Percentiles rank a stretch among this genome's conserved stretches.
These are phyloP conservation scores for Pholis gunnellus DNA, from an alignment of 2,113 vertebrate species.

Conservation along the genomic window DNA sequence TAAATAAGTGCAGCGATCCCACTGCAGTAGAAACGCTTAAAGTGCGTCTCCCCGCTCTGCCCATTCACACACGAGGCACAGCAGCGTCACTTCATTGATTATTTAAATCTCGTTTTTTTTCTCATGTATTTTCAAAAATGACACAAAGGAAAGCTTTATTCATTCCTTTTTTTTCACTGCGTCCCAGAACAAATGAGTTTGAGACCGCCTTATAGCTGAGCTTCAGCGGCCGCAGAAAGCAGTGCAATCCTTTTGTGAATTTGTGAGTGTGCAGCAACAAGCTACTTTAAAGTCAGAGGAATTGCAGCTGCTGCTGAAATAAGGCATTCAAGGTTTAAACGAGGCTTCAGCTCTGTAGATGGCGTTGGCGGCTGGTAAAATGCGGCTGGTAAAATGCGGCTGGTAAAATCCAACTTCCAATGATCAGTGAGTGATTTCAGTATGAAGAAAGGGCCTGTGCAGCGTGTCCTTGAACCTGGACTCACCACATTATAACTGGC, in stretches of 20 bases:
- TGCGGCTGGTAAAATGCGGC: too few relatives aligned
- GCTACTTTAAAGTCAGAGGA: too few relatives aligned
- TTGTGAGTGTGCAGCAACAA: too few relatives aligned
- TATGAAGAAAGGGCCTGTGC: background rate
- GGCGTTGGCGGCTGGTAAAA: background rate
- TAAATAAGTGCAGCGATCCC: background rate
- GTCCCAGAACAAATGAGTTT: background rate
- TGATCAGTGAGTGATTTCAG: background rate
- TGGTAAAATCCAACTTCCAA: background rate
- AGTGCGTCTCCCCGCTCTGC: background rate
- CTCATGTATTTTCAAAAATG: background rate
- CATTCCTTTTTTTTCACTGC: too few relatives aligned
- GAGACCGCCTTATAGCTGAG: background rate
- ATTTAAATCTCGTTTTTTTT: background rate
- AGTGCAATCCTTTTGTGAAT: too few relatives aligned
- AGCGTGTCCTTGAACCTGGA: constrained; percentile 4
- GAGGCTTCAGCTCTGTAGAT: background rate
- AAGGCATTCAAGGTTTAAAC: too few relatives aligned
- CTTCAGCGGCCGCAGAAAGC: too few relatives aligned
- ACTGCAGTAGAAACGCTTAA: background rate
- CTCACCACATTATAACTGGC: background rate
- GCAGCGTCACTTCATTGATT: background rate
- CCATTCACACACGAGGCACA: too few relatives aligned
- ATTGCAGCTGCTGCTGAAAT: too few relatives aligned
- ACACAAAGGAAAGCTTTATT: background rate